A percentile compares a stretch with the other conserved stretches of the same genome.
These are phyloP conservation scores for Siphamia tubifer DNA, from an alignment of 2,113 vertebrate species.

Conservation along the genomic window DNA sequence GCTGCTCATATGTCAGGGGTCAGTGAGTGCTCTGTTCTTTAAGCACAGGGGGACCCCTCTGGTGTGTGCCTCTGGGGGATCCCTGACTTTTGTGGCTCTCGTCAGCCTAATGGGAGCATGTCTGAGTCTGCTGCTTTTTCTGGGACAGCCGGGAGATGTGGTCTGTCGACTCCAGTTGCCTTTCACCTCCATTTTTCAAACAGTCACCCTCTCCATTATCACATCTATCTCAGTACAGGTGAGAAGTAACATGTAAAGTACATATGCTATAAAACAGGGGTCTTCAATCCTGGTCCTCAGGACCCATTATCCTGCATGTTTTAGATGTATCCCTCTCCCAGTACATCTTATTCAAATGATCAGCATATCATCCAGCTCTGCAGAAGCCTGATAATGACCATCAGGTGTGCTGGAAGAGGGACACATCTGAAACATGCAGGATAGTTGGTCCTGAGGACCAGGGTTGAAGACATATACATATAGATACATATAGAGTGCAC, in stretches of 20 bases:
- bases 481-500: neutral
- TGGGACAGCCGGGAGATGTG: slow-evolving; percentile 72
- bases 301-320: too few relatives aligned
- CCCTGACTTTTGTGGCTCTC: slow-evolving; percentile 70
- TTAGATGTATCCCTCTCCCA: too few relatives aligned
- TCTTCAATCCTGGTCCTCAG: too few relatives aligned
- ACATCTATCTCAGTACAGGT: slow-evolving; percentile 81
- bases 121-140: slow-evolving; percentile 77
- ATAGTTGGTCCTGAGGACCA: too few relatives aligned
- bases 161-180: slow-evolving; percentile 80
- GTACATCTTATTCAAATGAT: too few relatives aligned
- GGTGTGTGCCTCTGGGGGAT: slow-evolving; percentile 78
- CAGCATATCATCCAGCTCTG: too few relatives aligned
- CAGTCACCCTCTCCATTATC: slow-evolving; percentile 79
- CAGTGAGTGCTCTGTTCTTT: slow-evolving; percentile 69
- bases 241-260: neutral
- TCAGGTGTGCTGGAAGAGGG: too few relatives aligned
- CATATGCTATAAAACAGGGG: neutral
- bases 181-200: slow-evolving; percentile 76
- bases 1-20: slow-evolving; percentile 39
- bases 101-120: slow-evolving; percentile 70
- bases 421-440: too few relatives aligned
- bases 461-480: too few relatives aligned
- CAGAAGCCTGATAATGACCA: too few relatives aligned
- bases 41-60: slow-evolving; percentile 66